These are phyloP conservation scores for Meganola albula DNA, from an alignment of 2,888 invertebrate species.

Conservation along the genomic window DNA sequence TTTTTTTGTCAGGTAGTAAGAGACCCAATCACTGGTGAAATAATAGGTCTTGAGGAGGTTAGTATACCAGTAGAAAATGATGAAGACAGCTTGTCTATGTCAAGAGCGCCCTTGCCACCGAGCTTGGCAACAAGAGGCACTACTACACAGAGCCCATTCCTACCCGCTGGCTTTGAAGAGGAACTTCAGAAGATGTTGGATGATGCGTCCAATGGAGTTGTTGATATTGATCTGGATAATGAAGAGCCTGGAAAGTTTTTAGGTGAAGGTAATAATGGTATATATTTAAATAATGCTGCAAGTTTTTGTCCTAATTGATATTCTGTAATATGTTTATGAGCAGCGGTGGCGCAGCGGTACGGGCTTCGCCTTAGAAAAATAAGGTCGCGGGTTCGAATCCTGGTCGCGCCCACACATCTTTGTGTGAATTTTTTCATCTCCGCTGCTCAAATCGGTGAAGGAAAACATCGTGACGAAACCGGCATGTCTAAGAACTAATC, in stretches of 20 bases:
- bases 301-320: too few relatives aligned
- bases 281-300: too few relatives aligned
- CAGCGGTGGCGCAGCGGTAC: too few relatives aligned
- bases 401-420: too few relatives aligned
- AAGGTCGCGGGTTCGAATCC: too few relatives aligned
- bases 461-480: too few relatives aligned
- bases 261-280: constrained; percentile 73
- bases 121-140: constrained; percentile 85
- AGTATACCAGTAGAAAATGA: constrained; percentile 64
- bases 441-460: too few relatives aligned
- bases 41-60: constrained; percentile 80
- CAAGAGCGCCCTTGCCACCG: constrained; percentile 85
- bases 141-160: constrained; percentile 89
- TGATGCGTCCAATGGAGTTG: constrained; percentile 48
- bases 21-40: constrained; percentile 86
- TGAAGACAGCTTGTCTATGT: constrained; percentile 81
- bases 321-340: too few relatives aligned
- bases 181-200: constrained; percentile 66
- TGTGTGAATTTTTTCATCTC: too few relatives aligned
- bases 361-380: too few relatives aligned
- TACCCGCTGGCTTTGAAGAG: constrained; percentile 89
- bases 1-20: constrained; percentile 82
- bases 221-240: constrained; percentile 58
- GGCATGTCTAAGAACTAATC: too few relatives aligned
- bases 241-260: constrained; percentile 65